phyloP scores from a whole-genome alignment of 2,888 invertebrate genomes.

The Tiphia femorata region DNA sequence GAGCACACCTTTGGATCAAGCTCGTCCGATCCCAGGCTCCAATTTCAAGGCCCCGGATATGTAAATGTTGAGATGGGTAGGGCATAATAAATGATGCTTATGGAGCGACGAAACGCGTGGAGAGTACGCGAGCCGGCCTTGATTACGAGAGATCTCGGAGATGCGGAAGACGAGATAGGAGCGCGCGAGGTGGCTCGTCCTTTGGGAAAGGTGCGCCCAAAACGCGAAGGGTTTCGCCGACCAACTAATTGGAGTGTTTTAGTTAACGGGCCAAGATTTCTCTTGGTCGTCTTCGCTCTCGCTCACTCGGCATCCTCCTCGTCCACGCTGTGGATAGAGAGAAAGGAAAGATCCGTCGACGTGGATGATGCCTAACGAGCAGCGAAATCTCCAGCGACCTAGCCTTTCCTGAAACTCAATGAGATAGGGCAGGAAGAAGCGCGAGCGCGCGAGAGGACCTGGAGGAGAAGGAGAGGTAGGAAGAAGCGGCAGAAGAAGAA shows the following conservation, averaged over 20 bases:
- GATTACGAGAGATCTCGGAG: conserved; percentile 2
- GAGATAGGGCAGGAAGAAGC: too few species aligned
- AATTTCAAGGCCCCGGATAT: too few species aligned
- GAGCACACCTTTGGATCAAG: too few species aligned
- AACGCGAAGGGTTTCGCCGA: conserved; percentile 1
- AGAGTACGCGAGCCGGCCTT: not conserved
- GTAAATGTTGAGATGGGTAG: conserved; percentile 7
- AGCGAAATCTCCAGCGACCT: not conserved
- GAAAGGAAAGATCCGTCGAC: not conserved
- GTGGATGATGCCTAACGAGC: not conserved
- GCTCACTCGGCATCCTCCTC: not conserved
- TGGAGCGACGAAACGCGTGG: not conserved
- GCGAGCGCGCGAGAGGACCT: too few species aligned
- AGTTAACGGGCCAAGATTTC: conserved; percentile 14
- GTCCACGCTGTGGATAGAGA: not conserved
- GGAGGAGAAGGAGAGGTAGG: too few species aligned
- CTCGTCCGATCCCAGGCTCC: too few species aligned
- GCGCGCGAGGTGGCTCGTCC: too few species aligned
- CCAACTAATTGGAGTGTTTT: conserved; percentile 25
- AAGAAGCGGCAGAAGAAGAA: too few species aligned
- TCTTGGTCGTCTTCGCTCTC: not conserved
- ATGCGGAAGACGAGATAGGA: not conserved
- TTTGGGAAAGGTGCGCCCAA: too few species aligned
- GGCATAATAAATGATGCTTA: conserved; percentile 14
- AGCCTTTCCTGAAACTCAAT: not conserved